Conservation (phyloP, 92 coral and sea anemone species). For the Zoanthus sociatus region DNA sequence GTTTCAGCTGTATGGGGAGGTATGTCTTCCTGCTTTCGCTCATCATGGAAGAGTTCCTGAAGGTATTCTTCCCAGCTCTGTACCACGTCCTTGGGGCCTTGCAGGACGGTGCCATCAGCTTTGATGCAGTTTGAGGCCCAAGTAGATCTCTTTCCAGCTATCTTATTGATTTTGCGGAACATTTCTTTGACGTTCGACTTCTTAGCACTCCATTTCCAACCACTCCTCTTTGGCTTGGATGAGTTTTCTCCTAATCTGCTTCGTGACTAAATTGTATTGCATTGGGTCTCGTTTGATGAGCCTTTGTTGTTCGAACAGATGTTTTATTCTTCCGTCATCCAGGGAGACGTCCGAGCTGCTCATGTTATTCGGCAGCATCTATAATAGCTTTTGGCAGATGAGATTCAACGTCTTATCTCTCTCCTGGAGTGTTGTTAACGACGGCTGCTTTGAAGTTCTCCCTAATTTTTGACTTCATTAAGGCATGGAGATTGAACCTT, state of each 20-base stretch:
- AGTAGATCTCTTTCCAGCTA: neutral
- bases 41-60: neutral
- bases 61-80: neutral
- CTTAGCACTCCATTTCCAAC: neutral
- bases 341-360: no score
- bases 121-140: neutral
- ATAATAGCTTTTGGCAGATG: no score
- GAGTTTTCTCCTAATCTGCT: neutral
- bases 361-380: no score
- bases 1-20: neutral
- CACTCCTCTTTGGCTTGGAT: neutral
- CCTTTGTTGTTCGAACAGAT: neutral
- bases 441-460: neutral
- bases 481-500: neutral
- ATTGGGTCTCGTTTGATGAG: neutral
- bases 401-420: no score
- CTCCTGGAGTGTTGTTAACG: no score
- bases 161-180: neutral
- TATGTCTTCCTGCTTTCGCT: neutral
- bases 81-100: neutral
- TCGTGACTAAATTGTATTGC: neutral
- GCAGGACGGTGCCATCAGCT: neutral
- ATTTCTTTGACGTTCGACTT: neutral
- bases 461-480: neutral
- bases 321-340: no score